phyloP scores from a whole-genome alignment of 1,140 invertebrate genomes.

The Macrobrachium nipponense region DNA sequence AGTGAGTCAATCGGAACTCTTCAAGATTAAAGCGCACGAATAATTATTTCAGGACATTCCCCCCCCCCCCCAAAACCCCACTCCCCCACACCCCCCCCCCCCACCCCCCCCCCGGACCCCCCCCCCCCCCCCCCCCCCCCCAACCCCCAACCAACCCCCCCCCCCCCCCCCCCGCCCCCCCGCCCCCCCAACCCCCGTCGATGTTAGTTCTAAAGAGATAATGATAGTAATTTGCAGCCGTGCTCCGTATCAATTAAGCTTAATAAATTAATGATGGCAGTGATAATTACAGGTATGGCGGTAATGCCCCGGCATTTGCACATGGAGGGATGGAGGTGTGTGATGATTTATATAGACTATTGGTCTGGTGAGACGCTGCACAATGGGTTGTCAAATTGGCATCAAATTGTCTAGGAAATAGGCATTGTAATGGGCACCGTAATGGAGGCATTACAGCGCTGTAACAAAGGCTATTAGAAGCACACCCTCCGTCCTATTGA shows the following conservation, averaged over 20 bases:
- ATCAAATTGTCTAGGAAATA: conserved; percentile 36
- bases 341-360: conserved; percentile 20
- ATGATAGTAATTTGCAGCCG: conserved; percentile 45
- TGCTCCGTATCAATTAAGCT: conserved; percentile 54
- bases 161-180: too few species aligned
- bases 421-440: conserved; percentile 15
- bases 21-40: too few species aligned
- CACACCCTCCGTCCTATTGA: neutral
- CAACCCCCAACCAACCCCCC: too few species aligned
- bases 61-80: too few species aligned
- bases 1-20: too few species aligned
- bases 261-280: conserved; percentile 51
- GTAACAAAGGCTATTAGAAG: conserved; percentile 38
- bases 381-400: conserved; percentile 30
- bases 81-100: too few species aligned
- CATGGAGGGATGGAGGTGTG: conserved; percentile 36
- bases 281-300: conserved; percentile 45
- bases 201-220: conserved; percentile 37
- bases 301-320: conserved; percentile 44
- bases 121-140: too few species aligned
- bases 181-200: too few species aligned
- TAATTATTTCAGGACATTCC: too few species aligned
- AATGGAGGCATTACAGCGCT: conserved; percentile 16
- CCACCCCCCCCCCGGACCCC: too few species aligned
- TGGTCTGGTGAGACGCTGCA: conserved; percentile 26